Evolutionary conservation across 2,113 vertebrate species (phyloP).

Genomic region (Phaethornis superciliosus): DNA sequence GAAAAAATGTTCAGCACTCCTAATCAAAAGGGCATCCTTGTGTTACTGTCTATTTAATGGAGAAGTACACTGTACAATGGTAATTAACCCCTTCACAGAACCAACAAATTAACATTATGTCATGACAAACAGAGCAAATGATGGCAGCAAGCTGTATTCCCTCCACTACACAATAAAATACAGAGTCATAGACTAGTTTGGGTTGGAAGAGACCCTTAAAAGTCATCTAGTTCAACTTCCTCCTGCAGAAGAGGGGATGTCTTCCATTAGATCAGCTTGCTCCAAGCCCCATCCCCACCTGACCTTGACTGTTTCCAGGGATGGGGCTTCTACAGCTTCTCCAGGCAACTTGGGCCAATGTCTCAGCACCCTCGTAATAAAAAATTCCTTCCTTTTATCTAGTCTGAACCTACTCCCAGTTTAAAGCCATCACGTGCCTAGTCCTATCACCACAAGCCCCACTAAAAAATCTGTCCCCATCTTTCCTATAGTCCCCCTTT

Average conservation of each 20-base stretch:
- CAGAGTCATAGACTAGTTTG: neutral
- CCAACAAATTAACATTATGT: neutral
- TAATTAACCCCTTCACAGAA: neutral
- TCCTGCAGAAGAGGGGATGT: accelerated
- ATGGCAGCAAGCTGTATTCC: neutral
- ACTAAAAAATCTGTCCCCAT: accelerated
- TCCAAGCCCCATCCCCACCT: accelerated
- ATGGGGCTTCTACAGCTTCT: no score
- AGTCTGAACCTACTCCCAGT: accelerated
- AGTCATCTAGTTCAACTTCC: accelerated
- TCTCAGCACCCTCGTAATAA: accelerated
- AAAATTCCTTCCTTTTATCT: neutral
- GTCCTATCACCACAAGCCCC: accelerated
- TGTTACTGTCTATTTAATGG: neutral
- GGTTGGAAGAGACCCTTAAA: neutral
- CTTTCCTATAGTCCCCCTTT: neutral
- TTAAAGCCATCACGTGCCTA: neutral
- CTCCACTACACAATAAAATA: neutral
- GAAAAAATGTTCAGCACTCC: neutral
- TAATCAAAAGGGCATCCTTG: neutral
- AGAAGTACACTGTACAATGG: neutral
- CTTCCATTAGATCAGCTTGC: neutral
- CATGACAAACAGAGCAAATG: neutral
- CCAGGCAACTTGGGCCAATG: neutral
- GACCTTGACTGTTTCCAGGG: neutral